phyloP scores from a whole-genome alignment of 1,140 invertebrate genomes.

The Procambarus virginalis region DNA sequence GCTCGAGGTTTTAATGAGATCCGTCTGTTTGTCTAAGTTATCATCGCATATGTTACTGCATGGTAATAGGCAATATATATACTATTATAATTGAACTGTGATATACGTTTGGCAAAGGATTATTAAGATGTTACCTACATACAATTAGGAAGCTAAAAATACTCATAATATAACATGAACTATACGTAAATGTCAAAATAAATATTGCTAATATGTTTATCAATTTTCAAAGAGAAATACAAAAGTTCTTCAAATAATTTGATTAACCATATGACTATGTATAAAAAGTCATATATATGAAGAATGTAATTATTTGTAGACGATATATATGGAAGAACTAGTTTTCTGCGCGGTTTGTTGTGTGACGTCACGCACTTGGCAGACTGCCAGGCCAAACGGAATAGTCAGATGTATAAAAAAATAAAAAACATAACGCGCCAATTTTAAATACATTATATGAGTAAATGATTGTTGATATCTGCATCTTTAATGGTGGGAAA shows the following conservation, averaged over 20 bases:
- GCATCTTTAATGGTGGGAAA: too few species aligned
- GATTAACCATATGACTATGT: neutral
- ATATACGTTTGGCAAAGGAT: neutral
- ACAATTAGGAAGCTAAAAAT: neutral
- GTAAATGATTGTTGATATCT: neutral
- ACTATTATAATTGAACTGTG: neutral
- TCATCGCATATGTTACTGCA: neutral
- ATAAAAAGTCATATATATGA: neutral
- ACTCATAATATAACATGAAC: neutral
- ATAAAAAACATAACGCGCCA: neutral
- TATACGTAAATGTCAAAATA: neutral
- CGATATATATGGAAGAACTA: neutral
- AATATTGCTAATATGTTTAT: neutral
- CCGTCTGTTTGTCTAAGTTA: neutral
- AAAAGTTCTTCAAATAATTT: neutral
- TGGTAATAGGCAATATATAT: neutral
- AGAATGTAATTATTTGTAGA: neutral
- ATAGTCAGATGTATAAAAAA: neutral
- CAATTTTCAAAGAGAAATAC: neutral
- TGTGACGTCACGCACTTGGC: slow-evolving; percentile 13
- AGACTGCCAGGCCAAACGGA: neutral
- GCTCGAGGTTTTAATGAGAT: neutral
- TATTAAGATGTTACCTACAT: neutral
- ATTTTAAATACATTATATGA: neutral
- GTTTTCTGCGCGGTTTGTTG: slow-evolving; percentile 6